These are phyloP conservation scores for Orchesella cincta DNA, from an alignment of 1,140 invertebrate genomes.

Conservation along the genomic window DNA sequence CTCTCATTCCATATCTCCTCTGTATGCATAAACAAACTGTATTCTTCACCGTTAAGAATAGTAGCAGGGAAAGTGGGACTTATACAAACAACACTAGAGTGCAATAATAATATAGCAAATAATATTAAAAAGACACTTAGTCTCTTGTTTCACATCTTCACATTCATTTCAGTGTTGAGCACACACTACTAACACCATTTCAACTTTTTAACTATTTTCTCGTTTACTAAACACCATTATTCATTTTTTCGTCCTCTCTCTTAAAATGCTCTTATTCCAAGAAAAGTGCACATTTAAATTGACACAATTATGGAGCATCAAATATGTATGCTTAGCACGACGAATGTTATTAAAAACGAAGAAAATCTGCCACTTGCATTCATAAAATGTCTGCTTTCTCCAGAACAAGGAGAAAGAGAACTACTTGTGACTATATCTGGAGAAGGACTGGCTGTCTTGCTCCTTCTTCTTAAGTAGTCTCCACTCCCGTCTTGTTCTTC, in stretches of 20 bases:
- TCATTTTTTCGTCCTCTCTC: not conserved
- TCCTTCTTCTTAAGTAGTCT: not conserved
- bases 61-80: too few relatives aligned
- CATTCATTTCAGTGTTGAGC: not conserved
- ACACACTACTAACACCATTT: not conserved
- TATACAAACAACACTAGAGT: too few relatives aligned
- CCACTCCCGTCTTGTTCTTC: not conserved
- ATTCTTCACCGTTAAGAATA: too few relatives aligned
- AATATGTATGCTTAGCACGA: not conserved
- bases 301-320: not conserved
- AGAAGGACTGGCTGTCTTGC: not conserved
- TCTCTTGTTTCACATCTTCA: not conserved
- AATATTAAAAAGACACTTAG: too few relatives aligned
- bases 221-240: not conserved
- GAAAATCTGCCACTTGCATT: not conserved
- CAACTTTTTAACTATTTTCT: not conserved
- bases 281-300: not conserved
- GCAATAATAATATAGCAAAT: too few relatives aligned
- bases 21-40: too few relatives aligned
- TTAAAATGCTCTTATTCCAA: not conserved
- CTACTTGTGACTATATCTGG: too few relatives aligned
- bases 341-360: not conserved
- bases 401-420: not conserved
- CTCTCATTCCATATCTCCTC: too few relatives aligned
- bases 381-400: not conserved